These are phyloP conservation scores for Girardinus metallicus DNA, from an alignment of 2,797 vertebrate species.

Conservation along the genomic window DNA sequence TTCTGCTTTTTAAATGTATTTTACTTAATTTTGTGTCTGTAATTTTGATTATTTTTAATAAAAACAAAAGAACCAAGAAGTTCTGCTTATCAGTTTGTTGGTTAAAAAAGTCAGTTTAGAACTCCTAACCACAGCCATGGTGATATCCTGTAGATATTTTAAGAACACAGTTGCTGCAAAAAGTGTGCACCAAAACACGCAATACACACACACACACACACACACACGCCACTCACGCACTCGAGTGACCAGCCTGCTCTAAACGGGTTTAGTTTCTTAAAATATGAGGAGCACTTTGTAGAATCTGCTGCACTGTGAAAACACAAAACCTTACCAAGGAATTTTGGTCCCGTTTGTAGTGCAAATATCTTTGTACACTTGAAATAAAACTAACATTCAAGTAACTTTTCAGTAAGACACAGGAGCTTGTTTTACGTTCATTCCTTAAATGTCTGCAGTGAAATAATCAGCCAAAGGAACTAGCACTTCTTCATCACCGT, in stretches of 20 bases:
- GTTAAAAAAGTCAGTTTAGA: not conserved
- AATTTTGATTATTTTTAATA: constrained; percentile 51
- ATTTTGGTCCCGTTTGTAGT: too few species aligned
- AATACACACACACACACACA: too few species aligned
- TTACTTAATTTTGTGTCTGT: constrained; percentile 48
- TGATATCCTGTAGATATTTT: constrained; percentile 37
- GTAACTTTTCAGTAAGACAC: too few species aligned
- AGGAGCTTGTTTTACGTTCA: too few species aligned
- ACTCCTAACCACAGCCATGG: not conserved
- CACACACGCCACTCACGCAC: not conserved
- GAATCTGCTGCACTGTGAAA: not conserved
- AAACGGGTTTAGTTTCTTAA: not conserved
- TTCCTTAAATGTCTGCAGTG: too few species aligned
- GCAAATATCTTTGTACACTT: too few species aligned
- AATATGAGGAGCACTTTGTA: not conserved
- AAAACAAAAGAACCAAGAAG: constrained; percentile 42
- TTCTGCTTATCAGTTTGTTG: constrained; percentile 3
- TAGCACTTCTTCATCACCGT: too few species aligned
- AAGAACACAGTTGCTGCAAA: constrained; percentile 36
- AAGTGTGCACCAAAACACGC: not conserved
- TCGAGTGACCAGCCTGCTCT: not conserved
- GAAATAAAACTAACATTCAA: too few species aligned
- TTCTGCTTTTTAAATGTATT: constrained; percentile 2
- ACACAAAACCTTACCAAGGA: too few species aligned
- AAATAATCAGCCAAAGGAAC: too few species aligned